Conservation (phyloP, 2,797 vertebrate genomes). For the Chloroceryle amazona region DNA sequence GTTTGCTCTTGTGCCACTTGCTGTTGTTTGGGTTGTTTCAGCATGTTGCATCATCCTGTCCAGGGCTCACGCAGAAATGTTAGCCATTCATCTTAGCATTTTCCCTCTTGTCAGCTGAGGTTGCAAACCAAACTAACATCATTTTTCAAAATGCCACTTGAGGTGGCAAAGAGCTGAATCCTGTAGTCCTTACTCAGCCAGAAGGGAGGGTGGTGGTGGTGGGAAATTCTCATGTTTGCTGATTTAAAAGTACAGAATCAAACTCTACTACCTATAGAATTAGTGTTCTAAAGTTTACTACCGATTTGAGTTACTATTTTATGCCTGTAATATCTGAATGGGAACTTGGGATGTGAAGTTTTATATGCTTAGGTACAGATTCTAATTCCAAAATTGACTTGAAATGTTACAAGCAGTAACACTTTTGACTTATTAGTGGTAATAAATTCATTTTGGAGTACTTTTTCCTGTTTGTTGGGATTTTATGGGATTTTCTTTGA, state of each 20-base stretch:
- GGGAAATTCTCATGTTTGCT: neutral
- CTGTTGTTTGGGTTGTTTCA: neutral
- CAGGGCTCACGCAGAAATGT: conserved; percentile 44
- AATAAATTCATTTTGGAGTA: neutral
- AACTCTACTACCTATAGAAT: neutral
- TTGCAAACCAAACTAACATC: conserved; percentile 11
- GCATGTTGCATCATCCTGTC: conserved; percentile 31
- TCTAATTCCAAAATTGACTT: neutral
- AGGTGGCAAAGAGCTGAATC: conserved; percentile 8
- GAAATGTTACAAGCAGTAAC: neutral
- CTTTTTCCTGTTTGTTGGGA: neutral
- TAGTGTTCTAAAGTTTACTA: neutral
- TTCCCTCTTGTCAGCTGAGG: conserved; percentile 32
- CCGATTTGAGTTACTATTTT: neutral
- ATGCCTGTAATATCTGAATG: neutral
- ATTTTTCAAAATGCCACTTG: conserved; percentile 70
- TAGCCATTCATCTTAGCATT: conserved; percentile 57
- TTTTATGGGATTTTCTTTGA: neutral
- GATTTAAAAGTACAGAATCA: neutral
- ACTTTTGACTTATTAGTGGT: neutral
- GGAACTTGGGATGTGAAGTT: neutral
- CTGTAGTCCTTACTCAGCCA: neutral
- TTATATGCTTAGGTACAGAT: neutral
- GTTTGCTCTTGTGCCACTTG: neutral
- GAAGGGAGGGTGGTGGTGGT: neutral